Conservation (phyloP, 2,888 invertebrate genomes). For the Oasisia sp. region DNA sequence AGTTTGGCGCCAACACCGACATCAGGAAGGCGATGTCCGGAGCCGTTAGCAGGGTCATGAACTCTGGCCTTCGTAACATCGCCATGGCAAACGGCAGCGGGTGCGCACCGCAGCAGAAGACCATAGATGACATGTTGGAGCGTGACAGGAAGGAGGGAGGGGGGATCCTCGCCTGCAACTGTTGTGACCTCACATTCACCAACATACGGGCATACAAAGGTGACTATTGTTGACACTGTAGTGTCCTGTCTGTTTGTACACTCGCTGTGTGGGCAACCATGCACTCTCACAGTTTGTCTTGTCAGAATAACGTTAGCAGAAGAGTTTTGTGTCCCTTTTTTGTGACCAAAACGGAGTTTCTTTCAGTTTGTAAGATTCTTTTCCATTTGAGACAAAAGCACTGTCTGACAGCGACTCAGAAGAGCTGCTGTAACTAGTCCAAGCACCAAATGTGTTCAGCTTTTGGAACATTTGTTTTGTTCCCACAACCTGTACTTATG, state of each 20-base stretch:
- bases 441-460: background rate
- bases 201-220: constrained; percentile 90
- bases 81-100: constrained; percentile 17
- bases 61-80: constrained; percentile 21
- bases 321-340: too few species aligned
- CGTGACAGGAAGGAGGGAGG: constrained; percentile 26
- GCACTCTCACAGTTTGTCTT: background rate
- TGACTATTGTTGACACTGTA: constrained; percentile 33
- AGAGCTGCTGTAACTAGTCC: background rate
- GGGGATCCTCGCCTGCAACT: constrained; percentile 79
- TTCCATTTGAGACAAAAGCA: too few species aligned
- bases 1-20: background rate
- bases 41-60: background rate
- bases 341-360: too few species aligned
- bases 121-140: constrained; percentile 17
- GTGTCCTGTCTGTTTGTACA: constrained; percentile 19
- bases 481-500: background rate
- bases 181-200: constrained; percentile 88
- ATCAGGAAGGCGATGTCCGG: background rate
- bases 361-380: too few species aligned
- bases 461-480: background rate
- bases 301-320: background rate
- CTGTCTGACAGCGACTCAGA: too few species aligned
- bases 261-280: background rate
- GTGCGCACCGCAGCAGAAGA: background rate